Evolutionary conservation across 2,113 vertebrate species (phyloP), one percentile per base, ranked within the genome.

Genomic region (Mirounga angustirostris): DNA sequence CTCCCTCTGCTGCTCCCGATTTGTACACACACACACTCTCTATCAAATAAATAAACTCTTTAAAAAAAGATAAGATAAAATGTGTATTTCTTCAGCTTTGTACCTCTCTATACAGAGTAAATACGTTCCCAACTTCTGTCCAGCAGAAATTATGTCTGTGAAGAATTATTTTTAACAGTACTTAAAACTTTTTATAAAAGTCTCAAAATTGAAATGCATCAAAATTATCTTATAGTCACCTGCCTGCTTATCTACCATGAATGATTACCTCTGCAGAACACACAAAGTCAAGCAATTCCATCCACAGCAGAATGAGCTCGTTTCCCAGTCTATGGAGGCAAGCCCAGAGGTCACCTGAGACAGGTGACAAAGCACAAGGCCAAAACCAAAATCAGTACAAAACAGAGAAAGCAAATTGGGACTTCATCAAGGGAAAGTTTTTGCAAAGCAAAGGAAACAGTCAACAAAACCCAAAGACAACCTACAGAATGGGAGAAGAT

Each of bases 401-500:
- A 94, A 67, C 52, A 97, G 71, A 86, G 85, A 86, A 88, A 13
- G 50, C 78, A 92, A 94, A 73, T 5, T 69, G 33, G 67, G 67
- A 36, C 67, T 69, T 69, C 67, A 19, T 69, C n/a, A 69, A 69
- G 33, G 36, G 10, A 69, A 36, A 69, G n/a, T 19, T 69, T 69
- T n/a, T 21, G n/a, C 18, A 21, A 33, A 36, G 67, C 30, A 19
- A 69, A 36, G 33, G 33, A 69, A 69, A 69, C 4, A 36, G 67
- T 36, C 1, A 16, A 69, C 33, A 69, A 69, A 69, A 69, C 18
- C 33, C 16, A 69, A 69, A 36, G 67, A 69, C 67, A 36, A 19
- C n/a, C 33, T 36, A 69, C 8, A 21, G 67, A 69, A 69, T n/a
- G 33, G 16, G 67, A 69, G 33, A 19, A 69, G 67, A 21, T 69